phyloP scores from a whole-genome alignment of 1,140 invertebrate species.

The Temnothorax curvispinosus region DNA sequence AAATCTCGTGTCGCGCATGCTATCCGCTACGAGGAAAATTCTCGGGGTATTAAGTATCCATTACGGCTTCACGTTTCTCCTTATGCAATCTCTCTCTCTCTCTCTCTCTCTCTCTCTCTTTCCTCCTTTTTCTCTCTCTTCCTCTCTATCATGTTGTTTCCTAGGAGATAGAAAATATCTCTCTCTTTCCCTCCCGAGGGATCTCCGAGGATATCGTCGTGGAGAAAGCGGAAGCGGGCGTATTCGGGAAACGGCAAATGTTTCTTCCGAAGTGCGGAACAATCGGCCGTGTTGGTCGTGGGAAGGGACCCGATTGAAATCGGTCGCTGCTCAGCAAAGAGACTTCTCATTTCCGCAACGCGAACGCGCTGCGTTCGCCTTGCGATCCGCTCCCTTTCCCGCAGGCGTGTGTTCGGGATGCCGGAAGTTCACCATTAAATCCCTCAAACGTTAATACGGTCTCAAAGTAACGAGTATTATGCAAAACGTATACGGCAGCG shows the following conservation, averaged over 20 bases:
- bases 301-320: constrained; percentile 52
- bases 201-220: not conserved
- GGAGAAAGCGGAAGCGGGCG: constrained; percentile 57
- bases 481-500: not conserved
- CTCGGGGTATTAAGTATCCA: constrained; percentile 44
- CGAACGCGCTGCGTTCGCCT: constrained; percentile 23
- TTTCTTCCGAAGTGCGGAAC: constrained; percentile 54
- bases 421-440: constrained; percentile 31
- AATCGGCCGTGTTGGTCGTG: constrained; percentile 46
- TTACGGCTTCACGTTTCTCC: constrained; percentile 31
- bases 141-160: not conserved
- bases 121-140: not conserved
- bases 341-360: constrained; percentile 55
- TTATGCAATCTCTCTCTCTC: not conserved
- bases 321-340: constrained; percentile 35
- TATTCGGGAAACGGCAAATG: constrained; percentile 55
- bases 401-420: constrained; percentile 32
- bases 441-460: not conserved
- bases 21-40: not conserved
- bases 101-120: too few relatives aligned
- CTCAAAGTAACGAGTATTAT: not conserved
- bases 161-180: not conserved
- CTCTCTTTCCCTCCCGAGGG: not conserved
- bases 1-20: not conserved
- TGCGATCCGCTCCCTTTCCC: constrained; percentile 31